Conservation (phyloP, 1,140 invertebrate genomes). For the Hycleus phaleratus region DNA sequence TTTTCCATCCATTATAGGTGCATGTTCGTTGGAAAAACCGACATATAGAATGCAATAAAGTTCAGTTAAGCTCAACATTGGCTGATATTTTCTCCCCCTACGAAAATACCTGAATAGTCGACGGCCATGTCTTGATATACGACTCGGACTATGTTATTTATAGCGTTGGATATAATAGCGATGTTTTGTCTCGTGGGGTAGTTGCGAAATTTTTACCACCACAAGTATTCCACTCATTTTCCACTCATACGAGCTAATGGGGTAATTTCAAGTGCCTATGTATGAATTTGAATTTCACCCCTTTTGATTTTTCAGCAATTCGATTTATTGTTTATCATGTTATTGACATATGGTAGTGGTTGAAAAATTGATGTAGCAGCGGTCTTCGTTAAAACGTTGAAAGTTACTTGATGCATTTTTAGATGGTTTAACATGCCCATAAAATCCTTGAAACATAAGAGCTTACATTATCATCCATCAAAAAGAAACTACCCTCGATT, state of each 20-base stretch:
- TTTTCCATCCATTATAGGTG: no score
- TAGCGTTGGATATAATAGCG: slow-evolving; percentile 2
- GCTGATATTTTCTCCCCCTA: slow-evolving; percentile 8
- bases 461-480: slow-evolving; percentile 10
- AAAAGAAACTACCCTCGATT: neutral
- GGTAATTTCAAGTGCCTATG: no score
- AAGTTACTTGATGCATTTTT: no score
- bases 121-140: slow-evolving; percentile 8
- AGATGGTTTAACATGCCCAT: neutral
- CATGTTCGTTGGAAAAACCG: no score
- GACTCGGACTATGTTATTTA: slow-evolving; percentile 10
- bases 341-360: no score
- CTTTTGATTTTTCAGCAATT: no score
- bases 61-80: slow-evolving; percentile 12
- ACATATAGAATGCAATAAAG: slow-evolving; percentile 4
- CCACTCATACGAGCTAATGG: no score
- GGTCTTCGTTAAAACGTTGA: no score
- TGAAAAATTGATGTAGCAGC: no score
- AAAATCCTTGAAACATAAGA: slow-evolving; percentile 1
- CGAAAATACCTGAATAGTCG: slow-evolving; percentile 10
- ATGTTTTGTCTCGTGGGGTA: slow-evolving; percentile 6
- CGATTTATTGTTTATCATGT: no score
- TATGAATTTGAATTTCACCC: no score
- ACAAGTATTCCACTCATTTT: no score
- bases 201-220: neutral